These are phyloP conservation scores for Rhabdophis nuchalis DNA, from an alignment of 2,797 vertebrate genomes.

Conservation along the genomic window DNA sequence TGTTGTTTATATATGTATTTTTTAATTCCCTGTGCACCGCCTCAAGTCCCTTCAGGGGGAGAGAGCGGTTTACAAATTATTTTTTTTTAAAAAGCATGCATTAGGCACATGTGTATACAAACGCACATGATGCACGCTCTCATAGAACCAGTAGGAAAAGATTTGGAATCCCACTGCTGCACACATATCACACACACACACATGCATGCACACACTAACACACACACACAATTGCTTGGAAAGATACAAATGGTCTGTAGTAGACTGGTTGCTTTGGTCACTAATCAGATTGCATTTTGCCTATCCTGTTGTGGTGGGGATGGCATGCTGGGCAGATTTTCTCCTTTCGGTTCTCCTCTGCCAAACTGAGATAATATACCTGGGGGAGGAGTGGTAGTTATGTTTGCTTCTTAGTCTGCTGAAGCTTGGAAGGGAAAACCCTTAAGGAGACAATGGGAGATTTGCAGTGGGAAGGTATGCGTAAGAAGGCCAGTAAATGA, in stretches of 20 bases:
- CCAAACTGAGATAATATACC: background rate
- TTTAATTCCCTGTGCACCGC: no score
- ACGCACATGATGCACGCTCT: no score
- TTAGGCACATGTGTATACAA: no score
- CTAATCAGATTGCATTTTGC: background rate
- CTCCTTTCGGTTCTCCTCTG: background rate
- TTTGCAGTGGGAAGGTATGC: slow-evolving; percentile 25
- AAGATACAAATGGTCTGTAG: background rate
- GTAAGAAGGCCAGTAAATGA: slow-evolving; percentile 16
- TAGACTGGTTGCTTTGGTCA: background rate
- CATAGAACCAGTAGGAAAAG: no score
- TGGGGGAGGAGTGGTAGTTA: background rate
- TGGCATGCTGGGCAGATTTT: background rate
- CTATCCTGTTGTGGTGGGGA: background rate
- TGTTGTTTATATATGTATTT: no score
- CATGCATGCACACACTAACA: no score
- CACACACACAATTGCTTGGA: background rate
- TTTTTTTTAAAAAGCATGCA: no score
- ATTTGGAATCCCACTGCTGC: no score
- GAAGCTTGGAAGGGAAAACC: background rate
- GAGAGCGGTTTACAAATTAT: no score
- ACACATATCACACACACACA: no score
- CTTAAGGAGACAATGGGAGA: slow-evolving; percentile 30
- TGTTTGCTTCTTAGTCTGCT: slow-evolving; percentile 22
- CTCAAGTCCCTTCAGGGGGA: no score